These are phyloP conservation scores for Mythimna impura DNA, from an alignment of 2,888 invertebrate genomes.

Conservation along the genomic window DNA sequence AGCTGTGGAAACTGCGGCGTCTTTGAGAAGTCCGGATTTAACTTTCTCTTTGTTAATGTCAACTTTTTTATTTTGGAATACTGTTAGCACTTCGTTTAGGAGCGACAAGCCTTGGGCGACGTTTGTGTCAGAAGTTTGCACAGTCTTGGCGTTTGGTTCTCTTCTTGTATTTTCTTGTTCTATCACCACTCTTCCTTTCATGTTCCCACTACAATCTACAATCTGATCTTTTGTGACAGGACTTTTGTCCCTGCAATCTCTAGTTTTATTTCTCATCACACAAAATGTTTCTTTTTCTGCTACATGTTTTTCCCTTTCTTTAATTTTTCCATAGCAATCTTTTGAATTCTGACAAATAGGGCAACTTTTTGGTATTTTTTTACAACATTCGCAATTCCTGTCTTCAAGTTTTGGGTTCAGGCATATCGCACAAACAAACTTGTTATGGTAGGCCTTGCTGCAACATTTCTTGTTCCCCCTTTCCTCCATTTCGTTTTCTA, in stretches of 20 bases:
- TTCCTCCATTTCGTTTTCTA: constrained; percentile 57
- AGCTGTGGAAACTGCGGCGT: constrained; percentile 77
- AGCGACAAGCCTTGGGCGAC: constrained; percentile 75
- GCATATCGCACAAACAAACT: constrained; percentile 80
- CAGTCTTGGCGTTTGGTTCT: constrained; percentile 65
- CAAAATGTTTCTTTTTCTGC: constrained; percentile 8
- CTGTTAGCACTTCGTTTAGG: constrained; percentile 83
- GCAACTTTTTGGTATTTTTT: constrained; percentile 68
- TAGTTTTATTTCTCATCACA: constrained; percentile 9
- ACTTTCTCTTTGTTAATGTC: constrained; percentile 59
- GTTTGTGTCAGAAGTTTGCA: constrained; percentile 77
- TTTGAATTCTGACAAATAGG: constrained; percentile 71
- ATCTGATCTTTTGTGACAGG: constrained; percentile 38
- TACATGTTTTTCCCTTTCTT: constrained; percentile 40
- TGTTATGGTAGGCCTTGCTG: constrained; percentile 59
- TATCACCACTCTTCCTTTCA: constrained; percentile 24
- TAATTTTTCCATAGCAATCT: constrained; percentile 25
- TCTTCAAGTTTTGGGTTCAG: constrained; percentile 67
- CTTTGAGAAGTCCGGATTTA: constrained; percentile 74
- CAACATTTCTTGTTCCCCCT: constrained; percentile 52
- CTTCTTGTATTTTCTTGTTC: constrained; percentile 15
- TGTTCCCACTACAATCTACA: constrained; percentile 24
- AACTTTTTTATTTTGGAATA: constrained; percentile 81
- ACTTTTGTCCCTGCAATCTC: background rate
- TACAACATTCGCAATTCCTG: constrained; percentile 43